These are phyloP conservation scores for Cyclina sinensis DNA, from an alignment of 1,140 invertebrate species.

Conservation along the genomic window DNA sequence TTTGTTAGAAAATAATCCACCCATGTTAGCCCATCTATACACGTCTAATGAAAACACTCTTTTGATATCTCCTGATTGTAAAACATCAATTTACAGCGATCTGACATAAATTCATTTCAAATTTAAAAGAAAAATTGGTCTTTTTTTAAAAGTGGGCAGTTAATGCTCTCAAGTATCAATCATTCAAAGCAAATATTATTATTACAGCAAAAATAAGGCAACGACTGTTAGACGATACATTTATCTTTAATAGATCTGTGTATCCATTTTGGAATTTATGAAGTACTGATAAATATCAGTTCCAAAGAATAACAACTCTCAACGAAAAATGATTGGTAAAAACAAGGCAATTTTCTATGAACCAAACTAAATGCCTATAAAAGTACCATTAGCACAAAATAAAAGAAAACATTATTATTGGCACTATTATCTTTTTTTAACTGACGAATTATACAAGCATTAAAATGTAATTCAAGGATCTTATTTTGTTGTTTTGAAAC, in stretches of 20 bases:
- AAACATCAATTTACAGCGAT: constrained; percentile 5
- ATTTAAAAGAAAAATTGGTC: not conserved
- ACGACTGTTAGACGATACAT: not conserved
- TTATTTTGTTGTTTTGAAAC: not conserved
- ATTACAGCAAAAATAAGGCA: not conserved
- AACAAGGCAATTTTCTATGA: not conserved
- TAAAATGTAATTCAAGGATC: not conserved
- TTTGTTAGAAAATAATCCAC: constrained; percentile 17
- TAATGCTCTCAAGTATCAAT: constrained; percentile 6
- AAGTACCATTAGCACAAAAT: not conserved
- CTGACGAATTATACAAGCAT: not conserved
- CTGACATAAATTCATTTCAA: constrained; percentile 26
- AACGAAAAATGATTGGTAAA: not conserved
- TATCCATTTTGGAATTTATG: constrained; percentile 8
- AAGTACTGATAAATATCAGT: not conserved
- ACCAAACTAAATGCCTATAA: not conserved
- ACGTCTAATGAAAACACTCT: constrained; percentile 10
- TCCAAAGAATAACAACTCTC: not conserved
- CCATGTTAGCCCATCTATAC: not conserved
- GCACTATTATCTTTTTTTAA: not conserved
- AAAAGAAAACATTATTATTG: not conserved
- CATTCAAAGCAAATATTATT: constrained; percentile 24
- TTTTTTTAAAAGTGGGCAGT: constrained; percentile 32
- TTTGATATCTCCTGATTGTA: constrained; percentile 30
- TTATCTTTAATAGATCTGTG: constrained; percentile 9